Evolutionary conservation across 2,797 vertebrate species (phyloP), one percentile per base, ranked within the genome.

Genomic region (Melanotaenia maccullochi): DNA sequence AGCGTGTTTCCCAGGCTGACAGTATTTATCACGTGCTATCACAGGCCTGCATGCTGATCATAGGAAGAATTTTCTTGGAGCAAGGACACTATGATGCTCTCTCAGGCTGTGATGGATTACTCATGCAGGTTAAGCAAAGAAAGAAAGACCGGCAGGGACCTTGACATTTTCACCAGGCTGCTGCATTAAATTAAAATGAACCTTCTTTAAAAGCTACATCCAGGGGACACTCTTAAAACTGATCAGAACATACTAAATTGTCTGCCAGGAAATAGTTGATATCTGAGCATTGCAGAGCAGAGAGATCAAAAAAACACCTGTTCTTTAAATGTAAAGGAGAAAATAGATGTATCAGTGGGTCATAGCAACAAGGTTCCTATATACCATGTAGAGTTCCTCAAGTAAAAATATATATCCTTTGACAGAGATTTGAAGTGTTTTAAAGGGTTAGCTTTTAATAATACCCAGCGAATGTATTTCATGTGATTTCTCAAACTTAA

Each of bases 31-130:
- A 72, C 38, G 75, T 60, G 60, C 86, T 74, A 83, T 85, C 66
- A 9, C 9, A 18, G 59, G 44, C 22, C 65, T 35, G 73, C 77
- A 76, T 69, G 77, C 81, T 85, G 81, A 86, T 78, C 75, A 55
- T 60, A 71, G 70, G 73, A 68, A 79, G 55, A 60, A 71, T 67
- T 81, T 71, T 81, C 86, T 47, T 57, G 59, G 68, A 82, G 77
- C 86, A 86, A 90, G 84, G 85, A 76, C 86, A 76, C 44, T 62
- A 83, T 66, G 85, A 79, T 78, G 72, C 55, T 69, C 76, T 60
- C 63, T 73, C 78, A 73, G 56, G 52, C 44, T 4, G n/a, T 71
- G 85, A 86, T 89, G 76, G 69, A 85, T 89, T 81, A 79, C 78
- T 75, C 78, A 78, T 70, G 81, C 82, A 78, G 78, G 78, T 71